Evolutionary conservation across 1,140 invertebrate species (phyloP), one percentile per base, ranked within the genome.

Genomic region (Coelopa frigida): DNA sequence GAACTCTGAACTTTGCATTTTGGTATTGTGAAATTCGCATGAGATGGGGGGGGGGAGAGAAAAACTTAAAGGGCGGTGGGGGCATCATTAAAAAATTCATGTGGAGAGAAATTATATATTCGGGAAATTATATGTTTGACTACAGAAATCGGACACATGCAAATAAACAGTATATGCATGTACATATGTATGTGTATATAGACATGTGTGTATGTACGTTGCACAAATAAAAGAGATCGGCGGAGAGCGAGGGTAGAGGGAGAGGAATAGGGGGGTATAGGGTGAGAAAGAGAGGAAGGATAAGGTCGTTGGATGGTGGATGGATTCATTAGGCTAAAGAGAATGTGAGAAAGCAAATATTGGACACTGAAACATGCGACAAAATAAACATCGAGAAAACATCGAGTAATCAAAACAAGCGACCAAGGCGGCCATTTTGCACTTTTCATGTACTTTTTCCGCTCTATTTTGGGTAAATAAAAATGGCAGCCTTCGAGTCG

Each of bases 281-380:
- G 6, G 17, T 36, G 15, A 12, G 14, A 48, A 11, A 27, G 26
- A 20, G 33, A 37, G 32, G 8, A 44, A 18, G 29, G n/a, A 18
- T 46, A 35, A 18, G 39, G 2, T 12, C 7, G 15, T 10, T 44
- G n/a, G n/a, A n/a, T n/a, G n/a, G n/a, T n/a, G n/a, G n/a, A n/a
- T n/a, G n/a, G n/a, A n/a, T n/a, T n/a, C n/a, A n/a, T n/a, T n/a
- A n/a, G n/a, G n/a, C n/a, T n/a, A n/a, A n/a, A n/a, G n/a, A n/a
- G n/a, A n/a, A n/a, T n/a, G n/a, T n/a, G n/a, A n/a, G n/a, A 21
- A 10, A 50, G 35, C 40, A 45, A 45, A 50, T 50, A 41, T 29
- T 41, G 48, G 36, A 50, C 43, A 50, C 48, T 29, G 37, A 46
- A 50, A 50, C 48, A 50, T 42, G 48, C 43, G 37, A 50, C 48